These are phyloP conservation scores for Tetranychus truncatus DNA, from an alignment of 2,888 invertebrate species.

Conservation along the genomic window DNA sequence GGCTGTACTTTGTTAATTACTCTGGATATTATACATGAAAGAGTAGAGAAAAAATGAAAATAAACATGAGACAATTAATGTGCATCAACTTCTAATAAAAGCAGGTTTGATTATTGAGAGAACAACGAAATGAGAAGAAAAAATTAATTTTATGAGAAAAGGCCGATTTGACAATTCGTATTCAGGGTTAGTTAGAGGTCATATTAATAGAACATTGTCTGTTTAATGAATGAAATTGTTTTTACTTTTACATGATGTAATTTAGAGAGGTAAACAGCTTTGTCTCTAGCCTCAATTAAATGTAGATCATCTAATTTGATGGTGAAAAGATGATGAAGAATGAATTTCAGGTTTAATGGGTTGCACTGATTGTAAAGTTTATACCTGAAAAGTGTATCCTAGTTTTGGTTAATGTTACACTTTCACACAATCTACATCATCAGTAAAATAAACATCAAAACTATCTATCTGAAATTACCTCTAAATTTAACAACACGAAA, in stretches of 20 bases:
- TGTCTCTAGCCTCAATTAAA: background rate
- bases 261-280: background rate
- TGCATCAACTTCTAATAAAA: background rate
- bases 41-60: background rate
- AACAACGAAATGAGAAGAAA: too few relatives aligned
- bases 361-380: too few relatives aligned
- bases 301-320: background rate
- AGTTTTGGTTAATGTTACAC: background rate
- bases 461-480: background rate
- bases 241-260: background rate
- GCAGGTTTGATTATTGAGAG: too few relatives aligned
- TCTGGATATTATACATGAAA: background rate
- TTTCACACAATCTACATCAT: background rate
- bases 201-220: too few relatives aligned
- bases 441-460: too few relatives aligned
- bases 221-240: too few relatives aligned
- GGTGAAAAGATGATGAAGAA: background rate
- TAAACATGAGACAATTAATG: background rate
- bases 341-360: background rate
- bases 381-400: too few relatives aligned
- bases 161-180: too few relatives aligned
- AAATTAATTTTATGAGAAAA: too few relatives aligned
- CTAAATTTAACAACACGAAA: background rate
- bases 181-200: too few relatives aligned
- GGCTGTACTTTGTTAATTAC: conserved; percentile 4